Evolutionary conservation across 2,113 vertebrate genomes (phyloP), one percentile per base, ranked within the genome.

Genomic region (Thermophis baileyi): DNA sequence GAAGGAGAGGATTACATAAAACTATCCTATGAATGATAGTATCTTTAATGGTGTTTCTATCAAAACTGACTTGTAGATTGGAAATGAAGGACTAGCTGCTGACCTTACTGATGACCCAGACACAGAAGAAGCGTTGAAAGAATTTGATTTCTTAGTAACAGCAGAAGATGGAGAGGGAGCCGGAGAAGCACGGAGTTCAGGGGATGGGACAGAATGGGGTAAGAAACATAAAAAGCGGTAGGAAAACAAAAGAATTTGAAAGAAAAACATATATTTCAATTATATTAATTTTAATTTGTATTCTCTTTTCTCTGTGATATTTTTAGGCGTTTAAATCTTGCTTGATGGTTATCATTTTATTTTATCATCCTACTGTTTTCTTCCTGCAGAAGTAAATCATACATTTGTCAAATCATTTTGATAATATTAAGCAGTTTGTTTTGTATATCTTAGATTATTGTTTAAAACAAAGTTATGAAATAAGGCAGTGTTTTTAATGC

Each of bases 171-270:
- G 99, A 53, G 99, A 99, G 95, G 99, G 99, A 93, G 99, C 99
- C 10, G 99, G 99, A 27, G 99, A 99, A 96, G 99, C 99, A 57
- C 98, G 99, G 93, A 99, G 99, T 97, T 99, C 99, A 55, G 99
- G 99, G 90, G 99, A 99, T 95, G 99, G 99, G 94, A 99, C 99
- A 24, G 99, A 99, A 97, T 99, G 99, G 99, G 99, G 99, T 99
- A 98, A 99, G 98, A 86, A 85, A 87, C 93, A 89, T 90, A 93
- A 89, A 85, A 69, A 69, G 3, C 0, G 35, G 5, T 90, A 90
- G 51, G 74, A 88, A 25, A 53, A 74, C 93, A 60, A 35, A 92
- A 25, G 47, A 93, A 54, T 30, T 85, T 69, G 91, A 89, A 95
- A 85, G 3, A 86, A 90, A 60, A 47, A 6, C 4, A 27, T 81